Conservation (phyloP, 2,797 vertebrate species). For the Fundulus diaphanus region DNA sequence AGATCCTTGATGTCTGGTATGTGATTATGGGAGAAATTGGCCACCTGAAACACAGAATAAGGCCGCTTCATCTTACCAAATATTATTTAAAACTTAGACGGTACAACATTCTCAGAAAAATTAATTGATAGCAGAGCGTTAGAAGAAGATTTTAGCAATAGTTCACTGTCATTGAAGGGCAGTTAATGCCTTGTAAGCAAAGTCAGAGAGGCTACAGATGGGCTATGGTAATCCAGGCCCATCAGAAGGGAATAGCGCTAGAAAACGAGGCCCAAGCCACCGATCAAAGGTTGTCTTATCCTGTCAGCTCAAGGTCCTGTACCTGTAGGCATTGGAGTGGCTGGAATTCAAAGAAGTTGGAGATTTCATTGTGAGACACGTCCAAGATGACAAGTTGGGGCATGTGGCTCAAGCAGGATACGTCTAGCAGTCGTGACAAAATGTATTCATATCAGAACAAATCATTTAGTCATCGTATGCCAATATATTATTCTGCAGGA, state of each 20-base stretch:
- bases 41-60: conserved; percentile 80
- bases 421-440: conserved; percentile 79
- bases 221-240: conserved; percentile 67
- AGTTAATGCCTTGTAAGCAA: conserved; percentile 66
- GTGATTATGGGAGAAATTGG: conserved; percentile 88
- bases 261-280: conserved; percentile 52
- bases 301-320: conserved; percentile 77
- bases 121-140: conserved; percentile 7
- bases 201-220: conserved; percentile 73
- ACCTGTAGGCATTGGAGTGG: conserved; percentile 92
- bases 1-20: conserved; percentile 89
- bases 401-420: conserved; percentile 91
- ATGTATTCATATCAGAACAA: conserved; percentile 1
- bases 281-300: conserved; percentile 69
- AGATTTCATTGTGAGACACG: conserved; percentile 88
- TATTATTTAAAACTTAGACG: conserved; percentile 17
- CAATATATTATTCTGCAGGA: not conserved
- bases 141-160: conserved; percentile 33
- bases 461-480: not conserved
- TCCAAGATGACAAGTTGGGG: conserved; percentile 87
- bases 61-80: conserved; percentile 21
- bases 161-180: conserved; percentile 72
- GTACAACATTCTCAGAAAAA: conserved; percentile 21
- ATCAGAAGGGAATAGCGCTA: conserved; percentile 67
- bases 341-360: conserved; percentile 86